These are phyloP conservation scores for Scolopax rusticola DNA, from an alignment of 2,797 vertebrate species.

Conservation along the genomic window DNA sequence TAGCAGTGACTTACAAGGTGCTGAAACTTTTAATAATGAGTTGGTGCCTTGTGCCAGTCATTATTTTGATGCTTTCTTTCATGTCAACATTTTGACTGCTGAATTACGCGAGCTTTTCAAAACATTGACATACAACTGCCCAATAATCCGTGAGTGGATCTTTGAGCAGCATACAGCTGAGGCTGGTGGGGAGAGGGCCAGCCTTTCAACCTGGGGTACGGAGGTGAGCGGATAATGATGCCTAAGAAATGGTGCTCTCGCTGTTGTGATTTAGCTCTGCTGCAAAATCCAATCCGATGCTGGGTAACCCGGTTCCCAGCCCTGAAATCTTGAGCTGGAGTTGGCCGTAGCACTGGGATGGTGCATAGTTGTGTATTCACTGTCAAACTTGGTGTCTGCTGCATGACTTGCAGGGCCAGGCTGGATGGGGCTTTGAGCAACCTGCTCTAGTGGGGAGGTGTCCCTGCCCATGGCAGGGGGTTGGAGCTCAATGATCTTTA, in stretches of 20 bases:
- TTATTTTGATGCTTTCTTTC: not conserved
- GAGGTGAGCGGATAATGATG: fast-evolving
- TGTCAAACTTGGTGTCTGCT: not conserved
- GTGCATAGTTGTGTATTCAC: not conserved
- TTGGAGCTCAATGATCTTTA: no score
- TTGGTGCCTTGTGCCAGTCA: not conserved
- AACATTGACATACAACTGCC: not conserved
- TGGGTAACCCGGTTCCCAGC: not conserved
- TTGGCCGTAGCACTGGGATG: not conserved
- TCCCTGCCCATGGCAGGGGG: no score
- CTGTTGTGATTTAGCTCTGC: not conserved
- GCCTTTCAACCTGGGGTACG: fast-evolving
- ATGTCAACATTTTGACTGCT: not conserved
- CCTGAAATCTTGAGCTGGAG: not conserved
- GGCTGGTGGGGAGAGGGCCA: not conserved
- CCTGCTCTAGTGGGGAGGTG: no score
- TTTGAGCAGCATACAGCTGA: fast-evolving
- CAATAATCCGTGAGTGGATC: not conserved
- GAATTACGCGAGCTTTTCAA: not conserved
- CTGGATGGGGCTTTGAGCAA: no score
- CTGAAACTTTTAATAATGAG: not conserved
- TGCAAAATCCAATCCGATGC: not conserved
- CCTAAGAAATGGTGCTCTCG: not conserved
- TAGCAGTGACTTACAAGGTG: not conserved
- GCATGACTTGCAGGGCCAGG: not conserved